Evolutionary conservation across 2,797 vertebrate genomes (phyloP).

Genomic region (Silurus aristotelis): DNA sequence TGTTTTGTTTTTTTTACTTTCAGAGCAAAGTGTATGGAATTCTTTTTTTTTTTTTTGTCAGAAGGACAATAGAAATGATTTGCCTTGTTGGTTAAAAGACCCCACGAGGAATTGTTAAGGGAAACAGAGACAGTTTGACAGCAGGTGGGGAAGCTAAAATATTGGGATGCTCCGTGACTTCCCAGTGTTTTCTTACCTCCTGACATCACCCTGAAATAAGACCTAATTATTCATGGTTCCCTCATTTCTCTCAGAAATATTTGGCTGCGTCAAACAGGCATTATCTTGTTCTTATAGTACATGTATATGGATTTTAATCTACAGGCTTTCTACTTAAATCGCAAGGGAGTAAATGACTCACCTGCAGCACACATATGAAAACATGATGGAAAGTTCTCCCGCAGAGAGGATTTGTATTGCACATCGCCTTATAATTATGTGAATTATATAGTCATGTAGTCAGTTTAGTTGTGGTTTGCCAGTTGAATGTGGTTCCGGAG

Average conservation of each 20-base stretch:
- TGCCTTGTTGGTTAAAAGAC: constrained; percentile 24
- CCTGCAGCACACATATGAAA: constrained; percentile 23
- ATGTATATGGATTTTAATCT: constrained; percentile 38
- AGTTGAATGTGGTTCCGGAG: constrained; percentile 26
- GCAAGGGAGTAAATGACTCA: constrained; percentile 43
- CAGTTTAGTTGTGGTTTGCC: constrained; percentile 40
- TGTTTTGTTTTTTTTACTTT: no score
- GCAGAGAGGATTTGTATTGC: constrained; percentile 43
- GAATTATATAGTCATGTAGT: constrained; percentile 43
- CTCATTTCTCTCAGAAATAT: constrained; percentile 59
- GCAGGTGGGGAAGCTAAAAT: constrained; percentile 22
- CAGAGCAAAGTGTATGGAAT: no score
- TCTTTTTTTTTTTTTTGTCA: constrained; percentile 29
- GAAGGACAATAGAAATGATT: constrained; percentile 36
- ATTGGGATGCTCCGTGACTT: constrained; percentile 60
- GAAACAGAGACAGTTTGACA: constrained; percentile 24
- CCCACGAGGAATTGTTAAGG: not conserved
- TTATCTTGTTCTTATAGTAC: constrained; percentile 61
- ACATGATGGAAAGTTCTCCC: constrained; percentile 41
- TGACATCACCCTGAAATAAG: constrained; percentile 57
- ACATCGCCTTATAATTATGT: constrained; percentile 44
- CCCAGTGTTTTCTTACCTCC: constrained; percentile 52
- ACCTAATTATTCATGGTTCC: constrained; percentile 66
- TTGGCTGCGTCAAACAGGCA: constrained; percentile 59
- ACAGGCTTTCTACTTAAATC: constrained; percentile 45